A percentile compares a stretch with the other conserved stretches of the same genome.
phyloP scores from a whole-genome alignment of 2,113 vertebrate genomes.

The Rhodinocichla rosea region DNA sequence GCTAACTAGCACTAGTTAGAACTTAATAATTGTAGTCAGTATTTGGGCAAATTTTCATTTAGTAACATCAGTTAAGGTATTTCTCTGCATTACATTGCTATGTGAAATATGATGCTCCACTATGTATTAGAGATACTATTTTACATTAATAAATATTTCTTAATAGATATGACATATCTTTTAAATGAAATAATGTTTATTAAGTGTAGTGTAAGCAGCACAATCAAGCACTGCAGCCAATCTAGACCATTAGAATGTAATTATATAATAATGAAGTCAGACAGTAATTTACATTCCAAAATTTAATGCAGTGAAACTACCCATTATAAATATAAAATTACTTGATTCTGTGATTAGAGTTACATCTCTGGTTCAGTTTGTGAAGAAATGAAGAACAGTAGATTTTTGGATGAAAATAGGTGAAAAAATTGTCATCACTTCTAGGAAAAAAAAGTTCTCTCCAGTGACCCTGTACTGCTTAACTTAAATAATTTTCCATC shows the following conservation, averaged over 20 bases:
- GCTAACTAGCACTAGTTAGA: neutral
- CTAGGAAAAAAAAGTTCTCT: neutral
- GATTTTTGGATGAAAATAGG: neutral
- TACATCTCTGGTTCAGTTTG: neutral
- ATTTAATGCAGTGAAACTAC: neutral
- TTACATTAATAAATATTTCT: neutral
- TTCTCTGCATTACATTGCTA: neutral
- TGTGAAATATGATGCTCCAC: neutral
- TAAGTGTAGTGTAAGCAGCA: neutral
- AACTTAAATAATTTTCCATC: neutral
- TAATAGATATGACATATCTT: neutral
- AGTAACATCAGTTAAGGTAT: neutral
- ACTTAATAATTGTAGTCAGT: neutral
- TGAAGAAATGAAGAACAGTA: neutral
- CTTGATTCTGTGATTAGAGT: neutral
- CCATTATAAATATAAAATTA: neutral
- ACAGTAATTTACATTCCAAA: neutral
- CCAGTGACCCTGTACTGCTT: neutral
- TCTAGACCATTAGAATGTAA: neutral
- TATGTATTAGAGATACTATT: neutral
- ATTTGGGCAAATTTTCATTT: neutral
- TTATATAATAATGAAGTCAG: neutral
- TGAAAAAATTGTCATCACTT: neutral
- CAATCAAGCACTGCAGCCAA: neutral
- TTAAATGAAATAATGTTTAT: neutral